These are phyloP conservation scores for Osmerus eperlanus DNA, from an alignment of 2,113 vertebrate genomes.

Conservation along the genomic window DNA sequence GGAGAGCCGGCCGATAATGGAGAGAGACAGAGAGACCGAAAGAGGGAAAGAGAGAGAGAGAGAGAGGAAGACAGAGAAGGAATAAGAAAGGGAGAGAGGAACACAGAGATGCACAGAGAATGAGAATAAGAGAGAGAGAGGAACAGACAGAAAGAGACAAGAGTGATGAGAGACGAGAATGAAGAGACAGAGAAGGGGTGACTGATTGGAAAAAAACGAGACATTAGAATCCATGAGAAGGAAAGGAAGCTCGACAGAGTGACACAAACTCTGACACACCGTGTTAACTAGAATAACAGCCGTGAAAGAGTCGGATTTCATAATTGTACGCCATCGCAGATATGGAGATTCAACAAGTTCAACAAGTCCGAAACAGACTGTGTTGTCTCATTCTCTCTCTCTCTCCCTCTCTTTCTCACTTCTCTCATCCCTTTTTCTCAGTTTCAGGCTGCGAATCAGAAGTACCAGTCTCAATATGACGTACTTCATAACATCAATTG, in stretches of 20 bases:
- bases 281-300: constrained; percentile 61
- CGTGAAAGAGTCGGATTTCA: constrained; percentile 60
- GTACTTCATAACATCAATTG: constrained; percentile 51
- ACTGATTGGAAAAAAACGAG: background rate
- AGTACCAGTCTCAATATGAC: constrained; percentile 53
- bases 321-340: constrained; percentile 10
- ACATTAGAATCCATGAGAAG: background rate
- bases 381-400: no score
- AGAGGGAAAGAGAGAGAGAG: background rate
- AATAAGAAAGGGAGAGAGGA: background rate
- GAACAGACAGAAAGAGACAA: no score
- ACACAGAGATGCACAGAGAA: no score
- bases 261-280: constrained; percentile 19
- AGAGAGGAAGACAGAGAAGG: background rate
- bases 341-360: no score
- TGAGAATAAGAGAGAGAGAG: background rate
- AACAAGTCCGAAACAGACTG: no score
- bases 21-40: background rate
- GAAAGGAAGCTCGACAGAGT: constrained; percentile 2
- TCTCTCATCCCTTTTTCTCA: background rate
- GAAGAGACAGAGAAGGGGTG: constrained; percentile 29
- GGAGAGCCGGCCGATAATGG: background rate
- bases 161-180: constrained; percentile 2
- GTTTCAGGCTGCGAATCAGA: constrained; percentile 48
- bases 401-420: no score